Base-by-base conservation (phyloP, 2,113 vertebrate species). In the Colistium nudipinnis region DNA sequence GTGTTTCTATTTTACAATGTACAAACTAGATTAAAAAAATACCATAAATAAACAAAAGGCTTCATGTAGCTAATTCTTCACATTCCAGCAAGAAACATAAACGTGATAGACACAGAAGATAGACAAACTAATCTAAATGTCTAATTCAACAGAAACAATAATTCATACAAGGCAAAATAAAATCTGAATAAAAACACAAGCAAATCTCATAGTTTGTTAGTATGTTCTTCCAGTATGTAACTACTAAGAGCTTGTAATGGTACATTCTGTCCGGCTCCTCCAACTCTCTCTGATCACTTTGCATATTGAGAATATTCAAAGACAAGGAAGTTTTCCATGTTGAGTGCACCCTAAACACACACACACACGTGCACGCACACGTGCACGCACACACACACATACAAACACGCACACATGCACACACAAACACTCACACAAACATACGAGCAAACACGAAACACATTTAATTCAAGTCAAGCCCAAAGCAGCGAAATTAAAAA, bases 41-140 rank as follows among this genome's bases (percentile, higher is more conserved):
- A 95, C 92, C 95, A 98, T 99, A 98, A 99, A 99, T 99, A 97
- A 97, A 98, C 93, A 94, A 96, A 95, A 96, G 92, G 93, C 94
- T 94, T 95, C 91, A 93, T 94, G 94, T 96, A 94, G 95, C 95
- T 98, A 97, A 94, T 92, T 93, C 41, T 79, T 74, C 81, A 78
- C 87, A 70, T 93, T n/a, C 85, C 92, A 93, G 81, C 61, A 82
- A 93, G 59, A 72, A 72, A 88, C 65, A 66, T 68, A 55, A 69
- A 82, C 76, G n/a, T n/a, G n/a, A 78, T 25, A 70, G 69, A 87
- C 71, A 90, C 92, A 93, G 89, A 94, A 68, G 70, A 71, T 75
- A 69, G 70, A 75, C 82, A 72, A 54, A 82, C 85, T 91, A 89
- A 82, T 83, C 87, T 89, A 91, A 76, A 65, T 65, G 73, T 80